These are phyloP conservation scores for Venustaconcha ellipsiformis DNA, from an alignment of 1,140 invertebrate genomes.

Conservation along the genomic window DNA sequence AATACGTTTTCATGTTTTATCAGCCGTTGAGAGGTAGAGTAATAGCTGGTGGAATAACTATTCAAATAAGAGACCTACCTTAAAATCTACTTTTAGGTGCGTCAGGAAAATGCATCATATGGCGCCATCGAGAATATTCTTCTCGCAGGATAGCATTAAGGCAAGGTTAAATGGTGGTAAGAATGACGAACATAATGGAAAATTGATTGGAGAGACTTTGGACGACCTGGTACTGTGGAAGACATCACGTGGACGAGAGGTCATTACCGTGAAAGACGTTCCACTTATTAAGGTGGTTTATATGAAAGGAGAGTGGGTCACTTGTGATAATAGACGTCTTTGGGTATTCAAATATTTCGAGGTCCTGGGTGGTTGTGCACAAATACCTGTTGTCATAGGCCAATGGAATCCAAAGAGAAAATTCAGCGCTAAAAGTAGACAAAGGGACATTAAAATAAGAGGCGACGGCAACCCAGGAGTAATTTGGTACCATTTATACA, in stretches of 20 bases:
- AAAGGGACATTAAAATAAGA: not conserved
- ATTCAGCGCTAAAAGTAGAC: not conserved
- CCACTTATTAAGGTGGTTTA: not conserved
- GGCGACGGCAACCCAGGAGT: constrained; percentile 2
- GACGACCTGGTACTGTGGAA: too few species aligned
- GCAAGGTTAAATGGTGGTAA: too few species aligned
- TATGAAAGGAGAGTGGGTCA: constrained; percentile 1
- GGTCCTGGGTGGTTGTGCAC: constrained; percentile 3
- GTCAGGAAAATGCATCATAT: too few species aligned
- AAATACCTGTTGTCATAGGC: not conserved
- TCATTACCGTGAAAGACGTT: not conserved
- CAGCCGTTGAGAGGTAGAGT: too few species aligned
- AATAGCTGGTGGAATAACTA: too few species aligned
- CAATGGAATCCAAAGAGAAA: constrained; percentile 1
- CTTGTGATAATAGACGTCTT: constrained; percentile 10
- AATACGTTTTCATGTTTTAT: too few species aligned
- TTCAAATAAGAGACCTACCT: too few species aligned
- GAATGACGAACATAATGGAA: too few species aligned
- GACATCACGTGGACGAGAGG: not conserved
- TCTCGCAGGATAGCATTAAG: too few species aligned
- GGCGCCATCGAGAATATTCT: too few species aligned
- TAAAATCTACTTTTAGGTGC: too few species aligned
- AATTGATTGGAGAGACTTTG: too few species aligned
- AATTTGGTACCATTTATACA: constrained; percentile 2
- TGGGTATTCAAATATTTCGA: constrained; percentile 14